Base-by-base conservation (phyloP, 2,113 vertebrate species). In the Bufo bufo region DNA sequence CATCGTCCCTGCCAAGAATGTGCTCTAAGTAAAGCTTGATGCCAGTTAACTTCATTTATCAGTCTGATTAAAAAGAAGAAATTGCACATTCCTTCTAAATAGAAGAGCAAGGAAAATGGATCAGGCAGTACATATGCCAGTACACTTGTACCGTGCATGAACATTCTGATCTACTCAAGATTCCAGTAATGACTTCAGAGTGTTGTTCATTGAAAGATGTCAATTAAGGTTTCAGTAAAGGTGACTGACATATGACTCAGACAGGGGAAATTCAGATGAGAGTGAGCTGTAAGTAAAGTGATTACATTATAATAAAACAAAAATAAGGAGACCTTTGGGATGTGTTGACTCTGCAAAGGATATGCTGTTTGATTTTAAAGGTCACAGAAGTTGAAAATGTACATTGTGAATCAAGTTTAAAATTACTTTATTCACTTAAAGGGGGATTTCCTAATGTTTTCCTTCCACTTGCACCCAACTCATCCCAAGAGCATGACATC, bases 251-350 rank as follows among this genome's bases (percentile, higher is more conserved):
- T 81, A 61, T 81, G 78, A 81, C 56, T 81, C 78, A 81, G 56
- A 61, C 33, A 43, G 56, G 58, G 43, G 78, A 81, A 81, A 81
- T 81, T 56, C 56, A 82, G 80, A 82, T 65, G 16, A 82, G 43
- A 61, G 80, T 49, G 58, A 82, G 58, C 80, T 65, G 80, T 63
- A 82, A 82, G 58, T 49, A 82, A 82, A 82, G 58, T 13, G 43
- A 65, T 82, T 84, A 69, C 82, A 69, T 69, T 54, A 52, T 84
- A 23, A 84, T 84, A 54, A 84, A 84, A 84, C 20, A 84, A 84
- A 84, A 69, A 49, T 83, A 66, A 49, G 12, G 56, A 65, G 59
- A 63, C 80, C 59, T 69, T 83, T 69, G 63, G 49, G 82, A 84
- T 52, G 19, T 49, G 43, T 52, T 52, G 63, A 69, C 56, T 49